Base-by-base conservation (phyloP, 2,797 vertebrate species). In the Eutrigla gurnardus region DNA sequence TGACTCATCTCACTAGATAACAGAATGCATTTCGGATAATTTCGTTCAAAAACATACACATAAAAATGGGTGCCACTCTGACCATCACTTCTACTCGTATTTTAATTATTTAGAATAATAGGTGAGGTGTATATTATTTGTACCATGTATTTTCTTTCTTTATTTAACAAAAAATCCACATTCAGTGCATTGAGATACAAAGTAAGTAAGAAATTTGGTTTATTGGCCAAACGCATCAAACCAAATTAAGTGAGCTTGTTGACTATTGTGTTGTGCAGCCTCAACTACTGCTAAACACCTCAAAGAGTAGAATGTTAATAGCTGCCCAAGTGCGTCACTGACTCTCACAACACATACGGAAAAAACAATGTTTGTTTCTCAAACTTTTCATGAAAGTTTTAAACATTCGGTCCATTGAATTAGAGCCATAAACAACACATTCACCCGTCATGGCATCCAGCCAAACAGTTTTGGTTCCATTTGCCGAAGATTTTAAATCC, bases 401-500 rank as follows among this genome's bases (percentile, higher is more conserved):
- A 33, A 53, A 68, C 13, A 2, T 2, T 11, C 5, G 35, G 33
- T 40, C 36, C 3, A 7, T 1, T 33, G 0, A 9, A 25, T 57
- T 14, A 18, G n/a, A 25, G 42, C 7, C 2, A 52, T 14, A 39
- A 10, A 39, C 18, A 14, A 6, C 4, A 12, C 0, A 8, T 43
- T 53, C 14, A 3, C 25, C 15, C 2, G 1, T 37, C 25, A 53
- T 15, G 35, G 39, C 45, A 33, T 45, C 18, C 17, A 3, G 18
- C 15, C 6, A 73, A 37, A 47, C 8, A 33, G 74, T 82, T 85
- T 87, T 77, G 62, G 13, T 71, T 73, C 6, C 73, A 61, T 36
- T 49, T 73, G 77, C 79, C 70, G 35, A 75, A 6, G 53, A 70
- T 79, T 81, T 81, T 75, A 81, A 80, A 70, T 60, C 43, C 10